Conservation (phyloP, 2,113 vertebrate genomes). For the Microtus richardsoni region DNA sequence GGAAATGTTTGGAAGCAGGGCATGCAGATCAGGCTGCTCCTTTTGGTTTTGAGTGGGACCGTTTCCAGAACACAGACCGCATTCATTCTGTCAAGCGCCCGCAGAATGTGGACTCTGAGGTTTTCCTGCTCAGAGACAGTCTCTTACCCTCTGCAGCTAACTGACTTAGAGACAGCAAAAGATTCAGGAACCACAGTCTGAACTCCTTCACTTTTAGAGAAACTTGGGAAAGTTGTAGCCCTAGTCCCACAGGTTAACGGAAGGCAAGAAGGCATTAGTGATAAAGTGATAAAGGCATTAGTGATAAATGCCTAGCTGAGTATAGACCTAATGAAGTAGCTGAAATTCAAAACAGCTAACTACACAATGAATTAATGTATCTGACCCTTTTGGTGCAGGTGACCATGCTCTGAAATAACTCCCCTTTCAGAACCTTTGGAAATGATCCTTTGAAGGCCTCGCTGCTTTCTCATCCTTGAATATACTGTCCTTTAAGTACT, state of each 20-base stretch:
- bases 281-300: neutral
- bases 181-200: neutral
- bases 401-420: conserved; percentile 19
- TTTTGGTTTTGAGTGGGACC: conserved; percentile 17
- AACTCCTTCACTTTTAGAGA: neutral
- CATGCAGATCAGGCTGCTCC: neutral
- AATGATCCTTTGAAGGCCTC: neutral
- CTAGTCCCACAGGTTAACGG: neutral
- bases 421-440: conserved; percentile 44
- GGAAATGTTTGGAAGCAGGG: conserved; percentile 46
- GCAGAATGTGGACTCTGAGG: neutral
- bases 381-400: neutral
- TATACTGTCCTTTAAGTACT: conserved; percentile 45
- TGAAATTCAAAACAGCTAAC: conserved; percentile 31
- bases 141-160: neutral
- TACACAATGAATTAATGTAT: neutral
- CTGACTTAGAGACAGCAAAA: neutral
- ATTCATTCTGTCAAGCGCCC: neutral
- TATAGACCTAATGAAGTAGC: neutral
- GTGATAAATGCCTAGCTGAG: neutral
- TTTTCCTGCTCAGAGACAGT: conserved; percentile 27
- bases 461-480: conserved; percentile 43
- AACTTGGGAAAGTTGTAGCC: neutral
- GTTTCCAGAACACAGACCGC: conserved; percentile 50
- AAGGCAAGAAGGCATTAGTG: neutral